Evolutionary conservation across 2,888 invertebrate species (phyloP).

Genomic region (Eupeodes latifasciatus): DNA sequence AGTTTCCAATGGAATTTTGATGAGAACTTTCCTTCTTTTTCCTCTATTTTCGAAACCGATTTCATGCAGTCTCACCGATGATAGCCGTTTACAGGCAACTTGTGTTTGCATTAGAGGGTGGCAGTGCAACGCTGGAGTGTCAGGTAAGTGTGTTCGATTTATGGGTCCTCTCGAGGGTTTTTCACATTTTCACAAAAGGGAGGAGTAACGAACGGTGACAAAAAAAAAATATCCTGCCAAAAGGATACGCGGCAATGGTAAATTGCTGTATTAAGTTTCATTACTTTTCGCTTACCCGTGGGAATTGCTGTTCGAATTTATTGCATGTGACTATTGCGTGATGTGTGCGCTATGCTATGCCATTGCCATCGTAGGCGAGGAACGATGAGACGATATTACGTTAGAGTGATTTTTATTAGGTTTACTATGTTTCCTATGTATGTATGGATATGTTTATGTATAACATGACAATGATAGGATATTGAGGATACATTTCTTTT

Average conservation of each 20-base stretch:
- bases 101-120: slow-evolving; percentile 89
- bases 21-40: slow-evolving; percentile 26
- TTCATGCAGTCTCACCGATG: slow-evolving; percentile 91
- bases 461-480: slow-evolving; percentile 10
- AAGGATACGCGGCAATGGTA: slow-evolving; percentile 22
- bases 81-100: slow-evolving; percentile 91
- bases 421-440: neutral
- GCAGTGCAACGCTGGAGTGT: slow-evolving; percentile 90
- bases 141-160: slow-evolving; percentile 85
- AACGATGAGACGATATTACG: neutral
- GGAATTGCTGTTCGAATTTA: slow-evolving; percentile 13
- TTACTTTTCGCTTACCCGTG: slow-evolving; percentile 39
- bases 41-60: slow-evolving; percentile 37
- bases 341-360: too few species aligned
- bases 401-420: slow-evolving; percentile 31
- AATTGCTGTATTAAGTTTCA: slow-evolving; percentile 44
- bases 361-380: neutral
- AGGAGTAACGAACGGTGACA: neutral
- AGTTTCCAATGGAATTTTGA: slow-evolving; percentile 64
- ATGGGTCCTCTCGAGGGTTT: slow-evolving; percentile 25
- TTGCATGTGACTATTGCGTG: slow-evolving; percentile 41
- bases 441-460: neutral
- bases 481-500: neutral
- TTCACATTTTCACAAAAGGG: neutral
- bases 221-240: neutral